Conservation (phyloP, 37 sponge, comb jelly and placozoan genomes). For the Eunapius fragilis region DNA sequence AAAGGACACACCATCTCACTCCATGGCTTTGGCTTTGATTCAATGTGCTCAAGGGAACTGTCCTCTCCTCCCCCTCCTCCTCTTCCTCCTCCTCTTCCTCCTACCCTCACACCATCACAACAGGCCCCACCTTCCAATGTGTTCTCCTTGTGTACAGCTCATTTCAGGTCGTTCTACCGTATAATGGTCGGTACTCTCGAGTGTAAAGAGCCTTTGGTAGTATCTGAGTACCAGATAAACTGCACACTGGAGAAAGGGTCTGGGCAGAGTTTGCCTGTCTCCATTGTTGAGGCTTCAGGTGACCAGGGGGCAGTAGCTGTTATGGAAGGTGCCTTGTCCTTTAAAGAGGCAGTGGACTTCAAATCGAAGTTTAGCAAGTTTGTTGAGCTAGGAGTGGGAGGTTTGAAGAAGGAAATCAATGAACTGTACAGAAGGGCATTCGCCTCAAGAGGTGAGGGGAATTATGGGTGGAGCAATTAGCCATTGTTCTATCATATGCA, state of each 20-base stretch:
- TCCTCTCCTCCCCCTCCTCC: neutral
- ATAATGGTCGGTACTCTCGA: conserved; percentile 21
- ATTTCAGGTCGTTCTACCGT: conserved; percentile 13
- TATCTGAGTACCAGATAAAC: conserved; percentile 29
- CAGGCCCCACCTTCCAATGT: neutral
- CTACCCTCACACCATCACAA: neutral
- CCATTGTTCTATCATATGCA: neutral
- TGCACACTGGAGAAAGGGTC: conserved; percentile 42
- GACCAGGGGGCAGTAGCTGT: neutral
- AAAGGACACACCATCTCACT: conserved; percentile 22
- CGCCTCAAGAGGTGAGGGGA: conserved; percentile 69
- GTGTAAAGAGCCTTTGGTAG: conserved; percentile 16
- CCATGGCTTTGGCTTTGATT: conserved; percentile 42
- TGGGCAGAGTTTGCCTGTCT: conserved; percentile 28
- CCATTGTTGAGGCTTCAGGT: neutral
- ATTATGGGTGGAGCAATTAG: neutral
- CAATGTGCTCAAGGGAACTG: neutral
- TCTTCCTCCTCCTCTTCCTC: neutral
- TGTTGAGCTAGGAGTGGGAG: conserved; percentile 69
- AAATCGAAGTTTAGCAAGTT: conserved; percentile 55
- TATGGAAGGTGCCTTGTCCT: conserved; percentile 38
- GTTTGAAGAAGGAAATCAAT: conserved; percentile 66
- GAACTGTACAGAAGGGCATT: conserved; percentile 77
- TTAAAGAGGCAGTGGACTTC: conserved; percentile 51
- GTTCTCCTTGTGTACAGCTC: neutral